phyloP scores from a whole-genome alignment of 2,888 invertebrate genomes.

The Hedychridium roseum region DNA sequence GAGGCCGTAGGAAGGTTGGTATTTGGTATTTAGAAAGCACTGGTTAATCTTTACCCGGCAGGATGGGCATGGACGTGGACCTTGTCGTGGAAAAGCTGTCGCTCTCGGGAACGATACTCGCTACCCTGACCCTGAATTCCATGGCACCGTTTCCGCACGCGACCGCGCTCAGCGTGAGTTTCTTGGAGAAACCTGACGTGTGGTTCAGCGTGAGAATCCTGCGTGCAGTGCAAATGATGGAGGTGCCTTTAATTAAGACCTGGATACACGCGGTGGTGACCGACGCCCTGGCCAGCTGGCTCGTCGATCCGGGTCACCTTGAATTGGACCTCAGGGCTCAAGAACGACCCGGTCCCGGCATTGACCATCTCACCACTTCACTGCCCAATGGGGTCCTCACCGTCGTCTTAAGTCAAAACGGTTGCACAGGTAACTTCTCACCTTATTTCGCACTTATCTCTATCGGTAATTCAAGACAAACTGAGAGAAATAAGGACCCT shows the following conservation, averaged over 20 bases:
- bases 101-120: conserved; percentile 64
- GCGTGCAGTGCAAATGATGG: conserved; percentile 66
- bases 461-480: no score
- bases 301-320: conserved; percentile 64
- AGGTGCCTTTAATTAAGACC: conserved; percentile 66
- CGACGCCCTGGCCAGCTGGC: conserved; percentile 63
- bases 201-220: conserved; percentile 66
- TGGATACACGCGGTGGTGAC: conserved; percentile 67
- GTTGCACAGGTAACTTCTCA: conserved; percentile 24
- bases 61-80: conserved; percentile 65
- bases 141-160: conserved; percentile 67
- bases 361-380: conserved; percentile 47
- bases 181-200: conserved; percentile 66
- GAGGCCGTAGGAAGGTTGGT: no score
- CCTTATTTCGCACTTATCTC: no score
- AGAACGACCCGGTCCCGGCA: conserved; percentile 55
- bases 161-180: conserved; percentile 64
- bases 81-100: conserved; percentile 66
- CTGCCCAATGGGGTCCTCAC: conserved; percentile 64
- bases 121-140: conserved; percentile 64
- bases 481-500: no score
- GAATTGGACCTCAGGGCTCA: conserved; percentile 54
- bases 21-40: no score
- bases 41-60: no score
- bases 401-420: conserved; percentile 58